These are phyloP conservation scores for Acholoe squamosa DNA, from an alignment of 2,888 invertebrate genomes.

Conservation along the genomic window DNA sequence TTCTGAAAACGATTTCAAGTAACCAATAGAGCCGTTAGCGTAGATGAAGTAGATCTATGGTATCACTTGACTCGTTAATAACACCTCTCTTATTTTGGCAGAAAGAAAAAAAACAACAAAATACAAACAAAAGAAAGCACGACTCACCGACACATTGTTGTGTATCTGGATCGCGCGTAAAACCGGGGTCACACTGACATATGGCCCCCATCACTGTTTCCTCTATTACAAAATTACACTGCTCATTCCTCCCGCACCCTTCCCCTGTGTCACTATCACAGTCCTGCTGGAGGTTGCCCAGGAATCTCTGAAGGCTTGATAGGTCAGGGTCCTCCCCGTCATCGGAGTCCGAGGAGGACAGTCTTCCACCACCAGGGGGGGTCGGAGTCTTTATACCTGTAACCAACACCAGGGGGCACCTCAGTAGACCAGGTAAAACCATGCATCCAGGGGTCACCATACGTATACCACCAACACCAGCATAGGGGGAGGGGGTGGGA, in stretches of 20 bases:
- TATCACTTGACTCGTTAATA: too few relatives aligned
- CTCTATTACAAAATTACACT: constrained; percentile 22
- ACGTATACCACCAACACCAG: not conserved
- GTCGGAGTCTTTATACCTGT: not conserved
- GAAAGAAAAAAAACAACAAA: too few relatives aligned
- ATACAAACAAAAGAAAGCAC: too few relatives aligned
- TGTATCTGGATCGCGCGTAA: not conserved
- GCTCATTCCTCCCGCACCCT: constrained; percentile 41
- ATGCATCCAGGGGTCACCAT: too few relatives aligned
- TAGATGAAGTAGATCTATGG: too few relatives aligned
- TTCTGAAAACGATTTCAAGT: too few relatives aligned
- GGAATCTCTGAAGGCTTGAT: not conserved
- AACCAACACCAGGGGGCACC: not conserved
- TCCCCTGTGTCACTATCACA: constrained; percentile 31
- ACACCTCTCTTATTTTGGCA: too few relatives aligned
- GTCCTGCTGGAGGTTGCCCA: constrained; percentile 37
- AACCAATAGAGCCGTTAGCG: too few relatives aligned
- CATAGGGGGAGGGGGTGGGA: not conserved
- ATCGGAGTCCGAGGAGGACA: not conserved
- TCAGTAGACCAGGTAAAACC: too few relatives aligned
- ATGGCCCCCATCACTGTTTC: constrained; percentile 34
- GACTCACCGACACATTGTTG: constrained; percentile 51
- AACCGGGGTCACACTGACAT: constrained; percentile 46
- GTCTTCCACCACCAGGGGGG: not conserved
- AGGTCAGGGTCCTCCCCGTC: not conserved